Percentiles rank a stretch among this genome's conserved stretches.
Conservation (phyloP, 2,797 vertebrate genomes). For the Aulostomus chinensis region DNA sequence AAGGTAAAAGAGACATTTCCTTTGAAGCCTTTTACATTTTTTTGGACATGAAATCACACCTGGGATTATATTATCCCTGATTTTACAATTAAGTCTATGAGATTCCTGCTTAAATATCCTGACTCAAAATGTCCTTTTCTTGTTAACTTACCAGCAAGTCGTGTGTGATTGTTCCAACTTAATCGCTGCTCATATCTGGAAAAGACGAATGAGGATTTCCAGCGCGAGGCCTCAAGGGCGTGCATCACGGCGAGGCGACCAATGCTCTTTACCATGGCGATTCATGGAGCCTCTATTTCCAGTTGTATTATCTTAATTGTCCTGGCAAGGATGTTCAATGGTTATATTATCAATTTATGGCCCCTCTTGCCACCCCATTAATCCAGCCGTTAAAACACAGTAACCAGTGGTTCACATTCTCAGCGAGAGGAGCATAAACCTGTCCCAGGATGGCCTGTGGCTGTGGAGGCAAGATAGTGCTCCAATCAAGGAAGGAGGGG, state of each 20-base stretch:
- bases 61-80: too few relatives aligned
- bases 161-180: conserved; percentile 48
- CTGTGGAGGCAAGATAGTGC: conserved; percentile 53
- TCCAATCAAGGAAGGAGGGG: conserved; percentile 15
- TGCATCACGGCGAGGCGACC: conserved; percentile 56
- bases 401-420: conserved; percentile 74
- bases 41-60: too few relatives aligned
- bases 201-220: conserved; percentile 41
- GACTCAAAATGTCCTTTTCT: conserved; percentile 11
- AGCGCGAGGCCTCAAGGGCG: conserved; percentile 67
- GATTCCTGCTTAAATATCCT: conserved; percentile 12
- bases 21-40: not conserved
- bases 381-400: conserved; percentile 83
- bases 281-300: conserved; percentile 79
- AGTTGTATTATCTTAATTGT: conserved; percentile 86
- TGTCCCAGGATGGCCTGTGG: conserved; percentile 71
- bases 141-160: conserved; percentile 6
- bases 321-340: conserved; percentile 83
- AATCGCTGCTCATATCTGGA: conserved; percentile 40
- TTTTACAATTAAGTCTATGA: too few relatives aligned
- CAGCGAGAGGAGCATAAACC: conserved; percentile 72
- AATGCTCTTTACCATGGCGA: conserved; percentile 68
- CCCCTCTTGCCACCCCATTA: conserved; percentile 83
- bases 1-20: conserved; percentile 26
- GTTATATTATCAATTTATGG: conserved; percentile 86